Evolutionary conservation across 2,113 vertebrate species (phyloP), one percentile per base, ranked within the genome.

Genomic region (Forbesichthys papilliferus): DNA sequence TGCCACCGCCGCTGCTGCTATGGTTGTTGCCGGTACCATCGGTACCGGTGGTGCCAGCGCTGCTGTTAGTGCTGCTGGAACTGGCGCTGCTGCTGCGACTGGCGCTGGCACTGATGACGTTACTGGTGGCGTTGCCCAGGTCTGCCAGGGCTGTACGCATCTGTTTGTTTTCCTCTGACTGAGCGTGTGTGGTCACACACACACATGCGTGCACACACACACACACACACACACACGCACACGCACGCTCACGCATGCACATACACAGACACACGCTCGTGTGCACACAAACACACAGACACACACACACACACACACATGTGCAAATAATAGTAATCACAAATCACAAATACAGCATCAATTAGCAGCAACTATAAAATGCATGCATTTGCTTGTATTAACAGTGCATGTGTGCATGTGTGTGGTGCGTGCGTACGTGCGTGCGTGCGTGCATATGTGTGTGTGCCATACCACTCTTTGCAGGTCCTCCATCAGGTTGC

Each of bases 161-260:
- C 27, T 94, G 93, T 70, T 94, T 93, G 74, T 99, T 99, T 74
- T 98, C 96, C 60, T 90, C 94, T 4, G 94, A 94, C 98, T 99
- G 85, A 68, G 81, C 75, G 63, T 51, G 9, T 27, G 33, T 9
- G 54, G n/a, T 11, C 4, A 11, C 34, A 61, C 49, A 20, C 7
- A 58, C 66, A 56, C 48, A 61, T 18, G 42, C 33, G 34, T 71
- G 82, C 63, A 76, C 34, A 62, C 75, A 79, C 36, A 67, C 64
- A 61, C 36, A 71, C 67, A 75, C 16, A 14, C 66, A 65, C 69
- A 55, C 48, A n/a, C 54, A 5, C 53, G 0, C 53, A 18, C 53
- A 16, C 12, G 0, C 53, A 1, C 11, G 16, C 12, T 1, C 3
- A 8, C 9, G 11, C 3, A 55, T 7, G 8, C 53, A 16, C 53